phyloP scores from a whole-genome alignment of 2,113 vertebrate species.

The Ondatra zibethicus region DNA sequence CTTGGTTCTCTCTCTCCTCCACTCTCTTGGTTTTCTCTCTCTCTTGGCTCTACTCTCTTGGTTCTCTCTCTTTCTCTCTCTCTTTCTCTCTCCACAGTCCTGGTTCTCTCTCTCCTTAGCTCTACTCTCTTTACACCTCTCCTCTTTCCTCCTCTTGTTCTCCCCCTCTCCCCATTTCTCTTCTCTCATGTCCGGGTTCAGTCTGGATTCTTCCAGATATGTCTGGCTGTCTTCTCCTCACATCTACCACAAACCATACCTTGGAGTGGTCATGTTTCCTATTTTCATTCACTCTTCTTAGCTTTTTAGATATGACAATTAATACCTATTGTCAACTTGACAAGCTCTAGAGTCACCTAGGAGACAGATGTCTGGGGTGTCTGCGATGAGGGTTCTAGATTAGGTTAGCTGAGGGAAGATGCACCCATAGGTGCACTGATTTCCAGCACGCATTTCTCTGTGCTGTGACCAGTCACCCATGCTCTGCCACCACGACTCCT shows the following conservation, averaged over 20 bases:
- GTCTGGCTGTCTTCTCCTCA: neutral
- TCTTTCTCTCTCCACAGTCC: neutral
- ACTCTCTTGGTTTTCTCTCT: neutral
- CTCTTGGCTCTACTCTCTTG: no score
- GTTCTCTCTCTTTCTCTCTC: neutral
- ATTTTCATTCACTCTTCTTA: neutral
- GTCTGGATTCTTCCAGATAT: neutral
- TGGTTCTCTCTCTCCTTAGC: neutral
- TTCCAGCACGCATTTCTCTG: neutral
- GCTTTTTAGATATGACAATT: neutral
- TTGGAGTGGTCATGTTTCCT: neutral
- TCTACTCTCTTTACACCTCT: neutral
- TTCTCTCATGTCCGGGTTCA: neutral
- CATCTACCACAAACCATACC: neutral
- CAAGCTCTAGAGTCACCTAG: neutral
- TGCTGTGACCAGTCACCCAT: no score
- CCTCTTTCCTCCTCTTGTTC: neutral
- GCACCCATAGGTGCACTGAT: neutral
- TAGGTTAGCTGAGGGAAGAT: neutral
- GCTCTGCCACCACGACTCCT: neutral
- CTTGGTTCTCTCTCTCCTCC: neutral
- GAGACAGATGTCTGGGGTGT: neutral
- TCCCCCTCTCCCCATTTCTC: neutral
- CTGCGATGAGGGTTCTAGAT: neutral
- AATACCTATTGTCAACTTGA: neutral